A percentile compares a stretch with the other conserved stretches of the same genome.
phyloP scores from a whole-genome alignment of 1,140 invertebrate genomes.

The Phenacoccus solenopsis region DNA sequence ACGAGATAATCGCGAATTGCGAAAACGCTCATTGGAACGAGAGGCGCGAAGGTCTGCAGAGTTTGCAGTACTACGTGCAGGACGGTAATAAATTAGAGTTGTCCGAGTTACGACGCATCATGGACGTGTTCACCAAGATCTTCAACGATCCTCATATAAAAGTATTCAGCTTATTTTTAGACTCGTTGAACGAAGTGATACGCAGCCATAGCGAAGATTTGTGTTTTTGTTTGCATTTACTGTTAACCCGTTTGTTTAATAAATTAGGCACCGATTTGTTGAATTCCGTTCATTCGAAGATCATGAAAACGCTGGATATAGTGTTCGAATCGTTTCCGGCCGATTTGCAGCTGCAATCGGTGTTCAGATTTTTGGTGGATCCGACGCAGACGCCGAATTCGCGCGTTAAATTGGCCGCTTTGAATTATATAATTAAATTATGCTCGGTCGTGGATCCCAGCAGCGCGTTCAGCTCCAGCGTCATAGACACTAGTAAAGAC shows the following conservation, averaged over 20 bases:
- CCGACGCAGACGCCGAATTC: constrained; percentile 79
- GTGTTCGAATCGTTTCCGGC: constrained; percentile 53
- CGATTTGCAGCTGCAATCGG: constrained; percentile 46
- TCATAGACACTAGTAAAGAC: constrained; percentile 34
- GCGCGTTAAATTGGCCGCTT: constrained; percentile 63
- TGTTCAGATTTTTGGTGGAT: constrained; percentile 69
- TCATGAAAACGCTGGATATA: constrained; percentile 71
- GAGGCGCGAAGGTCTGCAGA: constrained; percentile 78
- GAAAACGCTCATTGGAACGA: constrained; percentile 82
- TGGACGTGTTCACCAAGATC: constrained; percentile 88
- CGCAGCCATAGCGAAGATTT: constrained; percentile 72
- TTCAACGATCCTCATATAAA: constrained; percentile 96
- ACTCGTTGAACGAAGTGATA: constrained; percentile 79
- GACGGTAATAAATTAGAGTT: constrained; percentile 52
- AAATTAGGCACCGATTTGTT: constrained; percentile 83
- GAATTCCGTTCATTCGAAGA: constrained; percentile 77
- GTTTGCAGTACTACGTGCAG: constrained; percentile 59
- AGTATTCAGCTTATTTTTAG: constrained; percentile 82
- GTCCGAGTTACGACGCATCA: constrained; percentile 62
- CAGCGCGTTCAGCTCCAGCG: constrained; percentile 31
- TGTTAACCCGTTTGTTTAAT: constrained; percentile 62
- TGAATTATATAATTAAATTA: constrained; percentile 60
- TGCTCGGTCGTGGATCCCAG: constrained; percentile 41
- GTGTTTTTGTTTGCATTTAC: constrained; percentile 79
- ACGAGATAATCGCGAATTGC: constrained; percentile 76